Conservation (phyloP, 2,797 vertebrate species). For the Halcyon badia region DNA sequence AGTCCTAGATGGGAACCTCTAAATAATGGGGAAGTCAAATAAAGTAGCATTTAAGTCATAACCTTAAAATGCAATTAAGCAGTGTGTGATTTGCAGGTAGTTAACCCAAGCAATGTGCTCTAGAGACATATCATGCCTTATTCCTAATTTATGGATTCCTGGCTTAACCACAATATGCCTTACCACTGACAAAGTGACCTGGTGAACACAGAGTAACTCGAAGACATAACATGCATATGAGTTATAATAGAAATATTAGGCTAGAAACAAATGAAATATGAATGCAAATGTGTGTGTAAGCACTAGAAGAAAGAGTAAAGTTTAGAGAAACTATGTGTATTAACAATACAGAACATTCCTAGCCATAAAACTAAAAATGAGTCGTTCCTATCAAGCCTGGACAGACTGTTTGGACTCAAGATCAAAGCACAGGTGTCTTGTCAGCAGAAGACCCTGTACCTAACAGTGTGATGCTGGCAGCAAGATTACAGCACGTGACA, state of each 20-base stretch:
- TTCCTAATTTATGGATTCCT: not conserved
- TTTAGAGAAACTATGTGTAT: not conserved
- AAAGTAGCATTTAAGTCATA: not conserved
- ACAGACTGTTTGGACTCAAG: not conserved
- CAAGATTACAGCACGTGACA: not conserved
- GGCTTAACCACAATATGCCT: not conserved
- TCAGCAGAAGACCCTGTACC: not conserved
- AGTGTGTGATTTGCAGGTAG: not conserved
- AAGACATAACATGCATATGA: not conserved
- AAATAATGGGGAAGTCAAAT: not conserved
- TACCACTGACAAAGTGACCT: not conserved
- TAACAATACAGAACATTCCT: not conserved
- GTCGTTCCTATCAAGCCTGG: not conserved
- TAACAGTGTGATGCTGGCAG: not conserved
- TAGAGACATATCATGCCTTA: not conserved
- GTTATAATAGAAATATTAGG: not conserved
- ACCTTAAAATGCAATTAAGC: not conserved
- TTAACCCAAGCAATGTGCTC: not conserved
- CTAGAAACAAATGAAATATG: not conserved
- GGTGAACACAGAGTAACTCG: not conserved
- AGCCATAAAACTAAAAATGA: not conserved
- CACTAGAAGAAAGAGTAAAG: not conserved
- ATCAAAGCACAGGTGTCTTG: not conserved
- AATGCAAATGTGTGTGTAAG: not conserved
- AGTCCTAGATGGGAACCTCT: not conserved